Evolutionary conservation across 2,888 invertebrate species (phyloP).

Genomic region (Ashinkailepas kermadecensis): DNA sequence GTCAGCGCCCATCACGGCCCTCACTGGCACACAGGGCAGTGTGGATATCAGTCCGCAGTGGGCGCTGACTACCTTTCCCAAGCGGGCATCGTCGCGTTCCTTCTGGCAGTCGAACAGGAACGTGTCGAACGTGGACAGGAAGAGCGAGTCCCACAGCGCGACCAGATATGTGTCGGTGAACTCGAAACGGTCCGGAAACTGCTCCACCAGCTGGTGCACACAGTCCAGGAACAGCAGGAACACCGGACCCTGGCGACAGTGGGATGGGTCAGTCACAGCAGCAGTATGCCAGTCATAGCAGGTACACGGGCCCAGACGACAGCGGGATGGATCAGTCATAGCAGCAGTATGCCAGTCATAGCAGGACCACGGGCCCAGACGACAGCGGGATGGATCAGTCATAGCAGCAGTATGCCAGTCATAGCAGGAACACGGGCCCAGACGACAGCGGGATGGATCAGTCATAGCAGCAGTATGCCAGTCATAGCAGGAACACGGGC

Average conservation of each 20-base stretch:
- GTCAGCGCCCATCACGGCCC: no score
- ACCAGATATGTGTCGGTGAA: slow-evolving; percentile 88
- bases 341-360: slow-evolving; percentile 40
- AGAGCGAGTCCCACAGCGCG: slow-evolving; percentile 81
- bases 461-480: no score
- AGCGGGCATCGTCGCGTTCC: slow-evolving; percentile 63
- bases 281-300: no score
- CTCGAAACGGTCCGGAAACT: slow-evolving; percentile 82
- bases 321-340: neutral
- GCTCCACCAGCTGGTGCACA: slow-evolving; percentile 81
- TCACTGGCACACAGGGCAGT: no score
- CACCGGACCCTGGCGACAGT: slow-evolving; percentile 61
- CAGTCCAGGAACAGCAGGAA: slow-evolving; percentile 89
- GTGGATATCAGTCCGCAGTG: no score
- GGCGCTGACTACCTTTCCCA: slow-evolving; percentile 50
- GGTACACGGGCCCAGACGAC: slow-evolving; percentile 61
- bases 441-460: slow-evolving; percentile 39
- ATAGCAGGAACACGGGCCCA: slow-evolving; percentile 81
- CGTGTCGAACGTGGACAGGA: slow-evolving; percentile 82
- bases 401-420: no score
- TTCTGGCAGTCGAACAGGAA: slow-evolving; percentile 73
- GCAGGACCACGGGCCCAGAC: slow-evolving; percentile 76
- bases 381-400: slow-evolving; percentile 27
- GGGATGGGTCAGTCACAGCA: no score
- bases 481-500: slow-evolving; percentile 74